Evolutionary conservation across 1,140 invertebrate genomes (phyloP), one percentile per base, ranked within the genome.

Genomic region (Melanaphis sacchari): DNA sequence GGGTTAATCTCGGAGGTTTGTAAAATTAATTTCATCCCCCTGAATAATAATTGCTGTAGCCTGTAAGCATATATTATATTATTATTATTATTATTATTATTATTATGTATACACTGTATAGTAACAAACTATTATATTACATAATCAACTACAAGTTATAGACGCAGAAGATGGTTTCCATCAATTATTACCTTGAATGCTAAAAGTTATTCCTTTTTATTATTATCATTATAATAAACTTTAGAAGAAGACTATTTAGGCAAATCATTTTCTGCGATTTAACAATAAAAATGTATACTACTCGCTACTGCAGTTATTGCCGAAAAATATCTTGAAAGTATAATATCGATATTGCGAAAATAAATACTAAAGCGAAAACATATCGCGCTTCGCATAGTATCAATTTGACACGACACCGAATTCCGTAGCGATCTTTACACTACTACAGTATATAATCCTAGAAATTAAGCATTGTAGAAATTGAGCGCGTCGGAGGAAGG

Each of bases 1-100:
- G 52, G 38, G 88, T 90, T 59, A 90, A 90, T 90, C 38, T 90
- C 89, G 11, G 52, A 66, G 0, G 38, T 90, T 54, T 1, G 88
- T 38, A 90, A 90, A 66, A 90, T 90, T 90, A 90, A 90, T 90
- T 90, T 66, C 52, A 41, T 90, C 38, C 31, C 52, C 15, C 15
- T 11, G 11, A 66, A 49, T 15, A 49, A 52, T 52, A 52, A 76
- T 76, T 76, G 59, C 18, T 36, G 59, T 18, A n/a, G 36, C 31
- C 18, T 36, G 59, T 18, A n/a, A 76, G 59, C 59, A n/a, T n/a
- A n/a, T 76, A 66, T 4, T 31, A 66, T 66, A 66, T 66, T 18
- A 76, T 6, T 46, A 46, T 46, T 46, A 54, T 26, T n/a, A n/a
- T n/a, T n/a, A n/a, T n/a, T n/a, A n/a, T n/a, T n/a, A n/a, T n/a